These are phyloP conservation scores for Oryzias woworae DNA, from an alignment of 2,113 vertebrate genomes.

Conservation along the genomic window DNA sequence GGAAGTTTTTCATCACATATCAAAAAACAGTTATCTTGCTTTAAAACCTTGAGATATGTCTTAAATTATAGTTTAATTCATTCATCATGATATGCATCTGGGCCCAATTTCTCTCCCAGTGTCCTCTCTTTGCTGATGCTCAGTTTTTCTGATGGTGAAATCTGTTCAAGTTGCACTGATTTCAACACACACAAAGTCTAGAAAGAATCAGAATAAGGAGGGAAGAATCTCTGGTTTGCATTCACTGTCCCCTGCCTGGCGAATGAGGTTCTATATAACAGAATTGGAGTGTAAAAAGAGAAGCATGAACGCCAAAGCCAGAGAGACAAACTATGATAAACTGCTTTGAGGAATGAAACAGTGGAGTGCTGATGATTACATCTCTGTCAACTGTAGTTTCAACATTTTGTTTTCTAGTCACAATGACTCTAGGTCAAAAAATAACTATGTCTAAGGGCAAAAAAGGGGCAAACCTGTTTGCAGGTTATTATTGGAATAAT, in stretches of 20 bases:
- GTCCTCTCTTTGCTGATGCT: conserved; percentile 13
- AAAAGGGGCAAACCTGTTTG: no score
- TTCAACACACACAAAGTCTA: conserved; percentile 11
- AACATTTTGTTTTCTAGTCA: conserved; percentile 4
- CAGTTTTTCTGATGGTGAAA: neutral
- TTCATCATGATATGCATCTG: conserved; percentile 14
- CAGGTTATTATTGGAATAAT: no score
- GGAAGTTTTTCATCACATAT: no score
- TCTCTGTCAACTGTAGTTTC: conserved; percentile 36
- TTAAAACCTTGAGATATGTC: neutral
- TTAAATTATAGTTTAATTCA: neutral
- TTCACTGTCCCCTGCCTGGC: conserved; percentile 14
- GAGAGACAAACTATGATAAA: conserved; percentile 49
- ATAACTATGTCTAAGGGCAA: neutral
- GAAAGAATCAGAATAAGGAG: conserved; percentile 37
- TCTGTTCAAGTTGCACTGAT: neutral
- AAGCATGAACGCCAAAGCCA: conserved; percentile 18
- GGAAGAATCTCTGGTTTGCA: conserved; percentile 35
- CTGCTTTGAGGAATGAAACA: conserved; percentile 53
- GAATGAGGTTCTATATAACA: conserved; percentile 52
- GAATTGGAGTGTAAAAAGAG: conserved; percentile 27
- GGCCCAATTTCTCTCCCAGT: conserved; percentile 19
- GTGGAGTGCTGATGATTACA: conserved; percentile 43
- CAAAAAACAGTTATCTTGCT: neutral
- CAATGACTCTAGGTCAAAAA: conserved; percentile 33